These are phyloP conservation scores for Schizopygopsis malacanthus DNA, from an alignment of 2,797 vertebrate genomes.

Conservation along the genomic window DNA sequence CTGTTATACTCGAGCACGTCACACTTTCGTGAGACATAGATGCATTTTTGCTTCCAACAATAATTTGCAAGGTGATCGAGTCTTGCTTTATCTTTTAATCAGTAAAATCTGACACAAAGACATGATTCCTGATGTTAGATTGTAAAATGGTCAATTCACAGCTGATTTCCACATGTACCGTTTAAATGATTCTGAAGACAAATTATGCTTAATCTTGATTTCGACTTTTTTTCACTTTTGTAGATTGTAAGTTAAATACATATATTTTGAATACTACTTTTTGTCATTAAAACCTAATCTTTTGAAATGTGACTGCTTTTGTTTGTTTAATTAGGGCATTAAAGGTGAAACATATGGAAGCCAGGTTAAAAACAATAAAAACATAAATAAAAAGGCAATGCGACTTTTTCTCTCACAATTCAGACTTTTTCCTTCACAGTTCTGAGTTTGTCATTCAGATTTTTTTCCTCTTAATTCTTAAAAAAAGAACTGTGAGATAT, in stretches of 20 bases:
- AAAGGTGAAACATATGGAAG: too few species aligned
- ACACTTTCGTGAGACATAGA: background rate
- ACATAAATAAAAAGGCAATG: too few species aligned
- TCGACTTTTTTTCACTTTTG: background rate
- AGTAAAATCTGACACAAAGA: background rate
- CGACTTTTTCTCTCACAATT: too few species aligned
- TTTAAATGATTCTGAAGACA: background rate
- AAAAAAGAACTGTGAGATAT: background rate
- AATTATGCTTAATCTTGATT: background rate
- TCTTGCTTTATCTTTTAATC: background rate
- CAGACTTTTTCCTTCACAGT: too few species aligned
- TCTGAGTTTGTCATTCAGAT: too few species aligned
- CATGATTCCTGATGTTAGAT: background rate
- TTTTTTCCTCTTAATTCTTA: too few species aligned
- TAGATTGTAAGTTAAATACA: background rate
- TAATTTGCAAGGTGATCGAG: background rate
- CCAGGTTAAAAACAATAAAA: too few species aligned
- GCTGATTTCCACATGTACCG: background rate
- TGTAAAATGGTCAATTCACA: background rate
- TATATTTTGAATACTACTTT: background rate
- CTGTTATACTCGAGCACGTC: background rate
- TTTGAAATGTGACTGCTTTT: too few species aligned
- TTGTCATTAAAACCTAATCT: too few species aligned
- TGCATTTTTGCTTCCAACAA: background rate
- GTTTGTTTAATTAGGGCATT: too few species aligned